Percentiles rank a stretch among this genome's conserved stretches.
Evolutionary conservation across 2,797 vertebrate species (phyloP).

Genomic region (Clarias pachynema): DNA sequence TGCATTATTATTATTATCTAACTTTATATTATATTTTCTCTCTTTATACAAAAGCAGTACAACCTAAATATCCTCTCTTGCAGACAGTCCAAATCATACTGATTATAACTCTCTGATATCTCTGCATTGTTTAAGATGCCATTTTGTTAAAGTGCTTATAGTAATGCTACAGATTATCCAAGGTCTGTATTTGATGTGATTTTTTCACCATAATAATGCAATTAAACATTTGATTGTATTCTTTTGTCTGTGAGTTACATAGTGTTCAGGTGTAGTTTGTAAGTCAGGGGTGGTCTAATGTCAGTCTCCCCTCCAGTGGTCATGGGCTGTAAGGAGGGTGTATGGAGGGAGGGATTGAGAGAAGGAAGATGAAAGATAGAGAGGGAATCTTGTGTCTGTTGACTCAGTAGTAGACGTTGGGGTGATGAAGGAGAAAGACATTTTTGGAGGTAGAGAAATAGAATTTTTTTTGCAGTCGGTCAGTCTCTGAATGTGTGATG

Average conservation of each 20-base stretch:
- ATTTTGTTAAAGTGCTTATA: not conserved
- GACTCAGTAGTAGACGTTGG: conserved; percentile 35
- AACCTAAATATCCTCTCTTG: too few species aligned
- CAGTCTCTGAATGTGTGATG: not conserved
- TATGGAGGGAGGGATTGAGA: conserved; percentile 60
- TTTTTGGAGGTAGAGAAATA: conserved; percentile 7
- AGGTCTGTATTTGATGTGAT: not conserved
- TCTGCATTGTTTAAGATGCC: not conserved
- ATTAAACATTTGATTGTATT: not conserved
- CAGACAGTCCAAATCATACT: not conserved
- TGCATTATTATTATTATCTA: not conserved
- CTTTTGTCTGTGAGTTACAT: not conserved
- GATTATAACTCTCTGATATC: conserved; percentile 3
- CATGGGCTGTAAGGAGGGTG: conserved; percentile 49
- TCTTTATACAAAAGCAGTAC: too few species aligned
- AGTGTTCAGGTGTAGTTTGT: not conserved
- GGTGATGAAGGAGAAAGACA: conserved; percentile 38
- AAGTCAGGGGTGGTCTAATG: conserved; percentile 63
- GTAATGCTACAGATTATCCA: not conserved
- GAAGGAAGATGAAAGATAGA: conserved; percentile 48
- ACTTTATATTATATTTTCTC: too few species aligned
- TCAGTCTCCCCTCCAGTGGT: conserved; percentile 65
- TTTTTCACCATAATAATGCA: not conserved
- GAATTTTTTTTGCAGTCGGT: not conserved
- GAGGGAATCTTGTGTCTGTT: not conserved